These are phyloP conservation scores for Tragopan temminckii DNA, from an alignment of 2,797 vertebrate species.

Conservation along the genomic window DNA sequence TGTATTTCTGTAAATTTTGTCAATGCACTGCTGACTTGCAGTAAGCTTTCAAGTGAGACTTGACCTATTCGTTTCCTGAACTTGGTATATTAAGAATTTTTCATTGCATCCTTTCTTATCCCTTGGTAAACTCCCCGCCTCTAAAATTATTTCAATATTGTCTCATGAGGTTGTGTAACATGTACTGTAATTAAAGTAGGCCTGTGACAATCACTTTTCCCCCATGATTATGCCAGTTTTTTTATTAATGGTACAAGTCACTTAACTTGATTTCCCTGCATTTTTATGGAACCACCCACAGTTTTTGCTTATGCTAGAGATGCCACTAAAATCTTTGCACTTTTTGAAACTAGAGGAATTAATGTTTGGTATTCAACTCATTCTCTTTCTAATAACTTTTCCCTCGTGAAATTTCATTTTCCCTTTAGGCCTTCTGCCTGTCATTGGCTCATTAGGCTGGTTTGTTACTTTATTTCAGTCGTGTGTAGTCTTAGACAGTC, in stretches of 20 bases:
- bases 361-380: background rate
- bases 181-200: background rate
- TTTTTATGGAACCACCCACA: background rate
- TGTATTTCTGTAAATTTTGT: background rate
- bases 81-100: background rate
- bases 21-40: background rate
- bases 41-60: background rate
- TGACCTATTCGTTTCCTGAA: background rate
- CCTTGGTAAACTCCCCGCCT: background rate
- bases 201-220: accelerated
- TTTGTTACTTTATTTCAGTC: background rate
- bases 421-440: background rate
- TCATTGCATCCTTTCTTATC: background rate
- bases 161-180: background rate
- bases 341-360: background rate
- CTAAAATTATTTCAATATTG: background rate
- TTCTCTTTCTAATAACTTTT: background rate
- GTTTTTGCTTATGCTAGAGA: background rate
- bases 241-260: background rate
- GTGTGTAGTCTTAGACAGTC: background rate
- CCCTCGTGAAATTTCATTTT: background rate
- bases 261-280: background rate
- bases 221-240: background rate
- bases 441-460: background rate
- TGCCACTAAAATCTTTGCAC: background rate